Evolutionary conservation across 2,888 invertebrate genomes (phyloP), one percentile per base, ranked within the genome.

Genomic region (Megalurothrips usitatus): DNA sequence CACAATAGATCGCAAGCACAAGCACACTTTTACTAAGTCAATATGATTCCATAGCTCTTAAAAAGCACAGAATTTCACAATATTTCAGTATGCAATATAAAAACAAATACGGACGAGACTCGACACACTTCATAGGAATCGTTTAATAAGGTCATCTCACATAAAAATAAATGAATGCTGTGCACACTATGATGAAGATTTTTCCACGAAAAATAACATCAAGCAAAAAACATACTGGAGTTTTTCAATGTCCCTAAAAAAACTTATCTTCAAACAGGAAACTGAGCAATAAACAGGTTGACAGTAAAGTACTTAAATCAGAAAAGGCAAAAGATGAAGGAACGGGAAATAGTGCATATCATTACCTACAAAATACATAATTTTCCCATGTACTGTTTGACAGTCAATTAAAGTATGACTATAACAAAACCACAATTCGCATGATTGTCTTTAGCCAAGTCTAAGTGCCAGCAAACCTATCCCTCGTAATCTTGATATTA

Each of bases 131-230:
- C 34, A 43, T 43, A 43, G 34, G 34, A 43, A 43, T 43, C 6
- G 34, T 43, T 43, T 43, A 43, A 43, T 43, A 6, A 43, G 34
- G 2, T 43, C 34, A 43, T 43, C 6, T 43, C 34, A 43, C 6
- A 43, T 43, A 43, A 43, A 43, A 43, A 43, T 43, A 43, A 43
- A 43, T 43, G 34, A 43, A 43, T 43, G 34, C 34, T 43, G 34
- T 6, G 34, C 34, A 17, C 23, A 75, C 68, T 75, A 8, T 75
- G 68, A 75, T 75, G 68, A 26, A 75, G 23, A 23, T 75, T 75
- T n/a, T 75, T 23, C 68, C 26, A 75, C 10, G 68, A 75, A 75
- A 75, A 75, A 75, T 26, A 75, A 26, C 68, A 75, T 75, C 68
- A 75, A 75, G 68, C 68, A 23, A 26, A 75, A 26, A 75, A 58